Evolutionary conservation across 2,888 invertebrate genomes (phyloP).

Genomic region (Nysson spinosus): DNA sequence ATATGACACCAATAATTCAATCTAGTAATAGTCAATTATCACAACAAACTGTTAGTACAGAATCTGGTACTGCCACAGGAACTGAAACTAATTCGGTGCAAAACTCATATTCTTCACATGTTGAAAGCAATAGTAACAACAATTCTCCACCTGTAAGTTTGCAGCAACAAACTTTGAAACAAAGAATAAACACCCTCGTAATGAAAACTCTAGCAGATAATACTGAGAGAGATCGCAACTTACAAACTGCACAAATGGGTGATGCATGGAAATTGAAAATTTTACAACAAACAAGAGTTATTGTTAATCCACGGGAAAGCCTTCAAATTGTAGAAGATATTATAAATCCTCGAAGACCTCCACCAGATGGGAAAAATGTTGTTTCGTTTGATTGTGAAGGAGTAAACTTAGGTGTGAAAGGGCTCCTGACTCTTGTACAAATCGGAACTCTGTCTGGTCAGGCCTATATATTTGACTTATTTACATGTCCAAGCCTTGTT

Average conservation of each 20-base stretch:
- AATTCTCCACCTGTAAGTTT: constrained; percentile 70
- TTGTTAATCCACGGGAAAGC: constrained; percentile 88
- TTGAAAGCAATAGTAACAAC: constrained; percentile 66
- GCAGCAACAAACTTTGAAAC: constrained; percentile 86
- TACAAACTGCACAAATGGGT: constrained; percentile 77
- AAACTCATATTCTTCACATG: constrained; percentile 52
- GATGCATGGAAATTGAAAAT: constrained; percentile 90
- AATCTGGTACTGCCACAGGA: constrained; percentile 20
- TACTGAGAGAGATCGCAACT: constrained; percentile 81
- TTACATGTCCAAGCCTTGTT: constrained; percentile 89
- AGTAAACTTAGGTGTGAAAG: constrained; percentile 92
- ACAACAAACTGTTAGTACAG: constrained; percentile 14
- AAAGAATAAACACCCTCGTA: constrained; percentile 91
- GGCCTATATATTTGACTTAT: constrained; percentile 92
- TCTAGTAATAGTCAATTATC: constrained; percentile 32
- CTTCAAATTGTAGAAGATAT: constrained; percentile 87
- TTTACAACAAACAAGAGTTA: constrained; percentile 88
- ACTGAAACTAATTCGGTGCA: constrained; percentile 55
- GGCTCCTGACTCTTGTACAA: constrained; percentile 91
- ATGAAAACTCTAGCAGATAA: constrained; percentile 94
- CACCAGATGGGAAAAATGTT: constrained; percentile 77
- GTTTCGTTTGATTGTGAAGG: constrained; percentile 96
- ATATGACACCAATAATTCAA: constrained; percentile 12
- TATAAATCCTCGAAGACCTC: constrained; percentile 78
- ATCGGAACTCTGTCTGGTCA: constrained; percentile 90